These are phyloP conservation scores for Paratrypauchen microcephalus DNA, from an alignment of 2,797 vertebrate genomes.

Conservation along the genomic window DNA sequence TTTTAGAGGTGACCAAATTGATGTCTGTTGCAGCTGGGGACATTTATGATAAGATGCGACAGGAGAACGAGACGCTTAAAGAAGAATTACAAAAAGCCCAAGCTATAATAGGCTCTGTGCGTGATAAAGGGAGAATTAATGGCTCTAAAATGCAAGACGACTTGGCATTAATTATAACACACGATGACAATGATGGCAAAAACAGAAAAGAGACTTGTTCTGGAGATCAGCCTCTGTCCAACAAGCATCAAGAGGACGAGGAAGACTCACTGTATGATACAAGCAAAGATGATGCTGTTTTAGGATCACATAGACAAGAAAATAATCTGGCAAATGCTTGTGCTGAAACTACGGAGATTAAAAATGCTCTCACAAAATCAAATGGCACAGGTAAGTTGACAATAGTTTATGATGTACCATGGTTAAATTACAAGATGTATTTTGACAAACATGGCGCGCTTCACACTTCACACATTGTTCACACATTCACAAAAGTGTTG, in stretches of 20 bases:
- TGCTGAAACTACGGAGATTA: neutral
- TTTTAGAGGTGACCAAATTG: constrained; percentile 68
- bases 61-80: constrained; percentile 69
- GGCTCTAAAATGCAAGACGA: neutral
- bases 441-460: neutral
- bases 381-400: neutral
- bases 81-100: constrained; percentile 59
- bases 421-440: neutral
- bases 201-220: neutral
- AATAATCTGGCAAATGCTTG: neutral
- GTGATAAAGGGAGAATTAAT: neutral
- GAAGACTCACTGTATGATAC: neutral
- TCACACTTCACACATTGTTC: constrained; percentile 7
- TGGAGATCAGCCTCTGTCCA: neutral
- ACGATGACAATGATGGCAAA: neutral
- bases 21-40: constrained; percentile 54
- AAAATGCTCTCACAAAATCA: neutral
- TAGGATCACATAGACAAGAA: neutral
- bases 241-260: neutral
- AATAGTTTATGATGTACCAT: neutral
- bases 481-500: constrained; percentile 1
- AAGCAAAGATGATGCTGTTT: neutral
- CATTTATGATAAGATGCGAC: constrained; percentile 57
- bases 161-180: neutral
- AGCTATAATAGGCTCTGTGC: constrained; percentile 35